Evolutionary conservation across 2,113 vertebrate species (phyloP), one percentile per base, ranked within the genome.

Genomic region (Centropristis striata): DNA sequence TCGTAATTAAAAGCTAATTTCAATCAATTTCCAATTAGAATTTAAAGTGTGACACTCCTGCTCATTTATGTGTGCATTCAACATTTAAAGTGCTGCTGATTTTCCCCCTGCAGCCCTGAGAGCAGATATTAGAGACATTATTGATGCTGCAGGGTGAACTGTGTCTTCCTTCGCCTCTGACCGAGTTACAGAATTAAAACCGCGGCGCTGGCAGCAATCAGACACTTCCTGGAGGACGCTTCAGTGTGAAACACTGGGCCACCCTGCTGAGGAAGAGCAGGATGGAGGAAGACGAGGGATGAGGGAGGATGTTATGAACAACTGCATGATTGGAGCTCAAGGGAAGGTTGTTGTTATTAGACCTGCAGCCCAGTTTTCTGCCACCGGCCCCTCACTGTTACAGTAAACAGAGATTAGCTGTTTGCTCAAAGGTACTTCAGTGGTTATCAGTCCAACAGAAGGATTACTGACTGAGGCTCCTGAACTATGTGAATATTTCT

Each of bases 361-460:
- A 49, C n/a, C 36, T 67, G n/a, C n/a, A n/a, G n/a, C n/a, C n/a
- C 44, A 51, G 8, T 60, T 16, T 55, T 23, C 42, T 21, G 13
- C 32, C 60, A 18, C n/a, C 16, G 50, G 28, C 12, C 18, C 15
- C 1, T 54, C 8, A 39, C 32, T 36, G n/a, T n/a, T 37, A 9
- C 9, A 42, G 46, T 23, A 78, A 61, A 78, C 36, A 53, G 13
- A 28, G 15, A 44, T 66, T 21, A 68, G 20, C 44, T 67, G 23
- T 25, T 21, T 39, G 37, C 39, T 41, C 18, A 15, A 39, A 79
- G 50, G 18, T 1, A 57, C 8, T 25, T 13, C 5, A 55, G 27
- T 14, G 47, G 46, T 11, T 54, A 46, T 70, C 57, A 70, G 5
- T 10, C 20, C 4, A 1, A 12, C 32, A 59, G 20, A 37, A 20